Evolutionary conservation across 2,797 vertebrate genomes (phyloP).

Genomic region (Tarsius wallacei): DNA sequence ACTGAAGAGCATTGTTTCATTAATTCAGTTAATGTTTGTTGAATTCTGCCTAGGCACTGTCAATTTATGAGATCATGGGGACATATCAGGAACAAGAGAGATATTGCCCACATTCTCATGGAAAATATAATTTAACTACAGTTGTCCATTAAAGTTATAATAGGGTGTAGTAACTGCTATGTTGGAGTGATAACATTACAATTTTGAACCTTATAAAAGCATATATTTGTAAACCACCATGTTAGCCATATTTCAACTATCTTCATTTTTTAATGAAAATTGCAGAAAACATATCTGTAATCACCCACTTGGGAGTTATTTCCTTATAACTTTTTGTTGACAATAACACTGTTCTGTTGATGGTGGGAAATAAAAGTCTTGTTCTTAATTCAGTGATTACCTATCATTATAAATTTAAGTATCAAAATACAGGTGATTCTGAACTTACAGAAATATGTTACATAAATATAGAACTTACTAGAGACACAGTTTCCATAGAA

Average conservation of each 20-base stretch:
- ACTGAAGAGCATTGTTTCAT: slow-evolving; percentile 30
- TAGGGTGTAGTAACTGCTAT: not conserved
- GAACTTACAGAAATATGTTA: not conserved
- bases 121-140: not conserved
- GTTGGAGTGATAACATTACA: not conserved
- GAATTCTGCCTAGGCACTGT: not conserved
- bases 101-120: not conserved
- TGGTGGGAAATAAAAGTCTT: not conserved
- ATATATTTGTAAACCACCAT: not conserved
- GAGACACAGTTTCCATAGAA: slow-evolving; percentile 8
- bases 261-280: slow-evolving; percentile 16
- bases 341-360: not conserved
- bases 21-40: not conserved
- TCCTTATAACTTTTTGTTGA: not conserved
- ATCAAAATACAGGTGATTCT: not conserved
- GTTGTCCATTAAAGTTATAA: not conserved
- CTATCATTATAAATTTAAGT: not conserved
- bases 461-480: not conserved
- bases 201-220: not conserved
- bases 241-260: not conserved
- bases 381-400: not conserved
- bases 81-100: not conserved
- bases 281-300: not conserved
- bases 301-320: not conserved
- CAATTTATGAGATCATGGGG: not conserved